Evolutionary conservation across 2,797 vertebrate species (phyloP), one percentile per base, ranked within the genome.

Genomic region (Syndactyla subalaris): DNA sequence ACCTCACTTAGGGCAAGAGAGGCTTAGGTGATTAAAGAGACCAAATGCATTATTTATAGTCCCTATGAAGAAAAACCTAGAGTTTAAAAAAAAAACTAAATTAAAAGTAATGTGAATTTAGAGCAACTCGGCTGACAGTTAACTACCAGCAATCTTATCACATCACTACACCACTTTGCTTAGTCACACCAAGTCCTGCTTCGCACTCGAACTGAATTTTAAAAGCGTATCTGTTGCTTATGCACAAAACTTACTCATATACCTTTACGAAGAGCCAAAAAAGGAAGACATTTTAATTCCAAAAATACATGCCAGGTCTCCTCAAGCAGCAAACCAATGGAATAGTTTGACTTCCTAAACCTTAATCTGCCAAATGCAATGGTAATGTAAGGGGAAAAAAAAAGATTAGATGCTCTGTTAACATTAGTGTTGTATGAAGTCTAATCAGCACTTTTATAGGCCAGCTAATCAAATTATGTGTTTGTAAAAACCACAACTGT

Each of bases 151-250:
- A 54, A 76, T 46, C 54, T 88, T 75, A 82, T 2, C 93, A 77
- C 48, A 89, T 52, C 78, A 73, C 74, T 66, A 34, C 54, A 19
- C 30, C 82, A 15, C 88, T 80, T 54, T 55, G 72, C 81, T 91
- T 90, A 92, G 88, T 92, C 89, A 95, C 46, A 61, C 75, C 66
- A 66, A 68, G 36, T 46, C 92, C 46, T 86, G 39, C 29, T 93
- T 93, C 14, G 2, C 80, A 89, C 81, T 81, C 72, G 1, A 76
- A 87, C 34, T 63, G 38, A 92, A 72, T 81, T 70, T 92, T 89
- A 90, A 67, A 95, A 88, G 59, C 6, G 0, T 54, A 36, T 81
- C 58, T 84, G 15, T 27, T 75, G 32, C 80, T 93, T 67, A 84
- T 38, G 77, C 71, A 82, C 27, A 85, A 73, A 92, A 59, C 29